These are phyloP conservation scores for Zootoca vivipara DNA, from an alignment of 2,113 vertebrate species.

Conservation along the genomic window DNA sequence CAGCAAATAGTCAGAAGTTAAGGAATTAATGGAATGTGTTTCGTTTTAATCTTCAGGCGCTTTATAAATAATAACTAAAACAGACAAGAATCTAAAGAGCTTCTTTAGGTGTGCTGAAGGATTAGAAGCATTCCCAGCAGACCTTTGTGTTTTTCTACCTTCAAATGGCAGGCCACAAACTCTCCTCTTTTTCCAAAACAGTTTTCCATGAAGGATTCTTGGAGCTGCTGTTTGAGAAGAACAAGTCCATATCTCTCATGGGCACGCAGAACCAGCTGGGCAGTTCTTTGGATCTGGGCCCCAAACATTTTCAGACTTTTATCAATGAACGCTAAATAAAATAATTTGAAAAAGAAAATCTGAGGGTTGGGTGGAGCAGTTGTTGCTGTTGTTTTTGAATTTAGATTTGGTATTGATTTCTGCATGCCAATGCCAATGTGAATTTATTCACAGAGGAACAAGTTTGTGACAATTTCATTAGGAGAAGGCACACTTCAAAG, in stretches of 20 bases:
- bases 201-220: too few relatives aligned
- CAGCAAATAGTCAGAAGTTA: neutral
- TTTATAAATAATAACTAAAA: too few relatives aligned
- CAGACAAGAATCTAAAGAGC: too few relatives aligned
- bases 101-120: too few relatives aligned
- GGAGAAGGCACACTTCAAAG: neutral
- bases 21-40: neutral
- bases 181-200: too few relatives aligned
- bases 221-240: too few relatives aligned
- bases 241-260: too few relatives aligned
- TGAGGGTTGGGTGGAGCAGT: neutral
- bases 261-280: too few relatives aligned
- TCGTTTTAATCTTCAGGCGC: too few relatives aligned
- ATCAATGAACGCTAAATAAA: neutral
- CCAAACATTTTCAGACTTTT: neutral
- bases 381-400: neutral
- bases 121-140: too few relatives aligned
- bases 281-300: neutral
- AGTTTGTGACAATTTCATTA: slow-evolving; percentile 3
- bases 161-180: too few relatives aligned
- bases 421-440: neutral
- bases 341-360: neutral
- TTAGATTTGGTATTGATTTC: neutral
- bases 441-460: neutral
- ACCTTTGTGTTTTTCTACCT: too few relatives aligned